Evolutionary conservation across 2,113 vertebrate genomes (phyloP).

Genomic region (Nothobranchius furzeri): DNA sequence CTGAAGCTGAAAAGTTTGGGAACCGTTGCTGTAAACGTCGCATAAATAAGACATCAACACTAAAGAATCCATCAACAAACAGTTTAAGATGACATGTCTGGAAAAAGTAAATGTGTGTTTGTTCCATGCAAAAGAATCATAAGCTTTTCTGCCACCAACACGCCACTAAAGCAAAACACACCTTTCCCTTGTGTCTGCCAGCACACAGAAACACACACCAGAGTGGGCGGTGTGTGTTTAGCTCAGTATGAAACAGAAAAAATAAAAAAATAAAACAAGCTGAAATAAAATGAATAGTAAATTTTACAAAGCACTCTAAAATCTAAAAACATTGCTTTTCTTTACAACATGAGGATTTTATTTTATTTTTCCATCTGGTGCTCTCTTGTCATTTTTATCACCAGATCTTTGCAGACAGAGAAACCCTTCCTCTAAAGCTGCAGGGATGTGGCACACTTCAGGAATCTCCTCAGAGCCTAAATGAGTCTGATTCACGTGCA

Average conservation of each 20-base stretch:
- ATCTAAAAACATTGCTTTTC: not conserved
- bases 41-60: constrained; percentile 7
- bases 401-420: constrained; percentile 15
- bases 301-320: not conserved
- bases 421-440: constrained; percentile 23
- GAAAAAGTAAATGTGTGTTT: constrained; percentile 2
- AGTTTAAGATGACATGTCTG: constrained; percentile 13
- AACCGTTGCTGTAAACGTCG: not conserved
- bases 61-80: not conserved
- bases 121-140: constrained; percentile 27
- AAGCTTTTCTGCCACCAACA: constrained; percentile 8
- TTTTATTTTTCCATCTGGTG: not conserved
- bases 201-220: constrained; percentile 18
- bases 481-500: constrained; percentile 30
- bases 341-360: not conserved
- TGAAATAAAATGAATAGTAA: constrained; percentile 14
- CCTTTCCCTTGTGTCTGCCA: constrained; percentile 5
- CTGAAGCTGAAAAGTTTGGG: too few species aligned
- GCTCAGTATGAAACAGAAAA: constrained; percentile 11
- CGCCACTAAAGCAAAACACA: constrained; percentile 14
- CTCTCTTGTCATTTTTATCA: constrained; percentile 5
- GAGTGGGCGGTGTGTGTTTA: constrained; percentile 26
- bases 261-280: not conserved
- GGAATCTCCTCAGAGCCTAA: constrained; percentile 24
- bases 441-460: constrained; percentile 49